Conservation (phyloP, 2,797 vertebrate species). For the Enteromius fasciolatus region DNA sequence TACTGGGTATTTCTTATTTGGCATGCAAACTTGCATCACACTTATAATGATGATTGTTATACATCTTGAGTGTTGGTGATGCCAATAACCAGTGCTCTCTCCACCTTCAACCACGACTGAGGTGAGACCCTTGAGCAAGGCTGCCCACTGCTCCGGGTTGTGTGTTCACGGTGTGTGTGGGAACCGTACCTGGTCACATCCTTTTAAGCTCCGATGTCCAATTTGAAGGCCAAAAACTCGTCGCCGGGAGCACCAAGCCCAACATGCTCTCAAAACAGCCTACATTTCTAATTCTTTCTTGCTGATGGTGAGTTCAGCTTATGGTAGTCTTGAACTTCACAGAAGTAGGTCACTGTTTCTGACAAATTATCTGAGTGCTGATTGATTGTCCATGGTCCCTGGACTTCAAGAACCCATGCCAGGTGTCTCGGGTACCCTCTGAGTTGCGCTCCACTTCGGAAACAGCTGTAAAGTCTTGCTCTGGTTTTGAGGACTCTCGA, state of each 20-base stretch:
- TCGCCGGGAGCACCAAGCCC: background rate
- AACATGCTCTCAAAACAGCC: background rate
- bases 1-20: constrained; percentile 22
- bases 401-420: background rate
- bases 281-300: background rate
- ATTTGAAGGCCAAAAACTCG: constrained; percentile 1
- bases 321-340: constrained; percentile 3
- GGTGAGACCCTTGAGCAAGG: too few relatives aligned
- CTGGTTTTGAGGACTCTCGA: background rate
- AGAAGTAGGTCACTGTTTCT: constrained; percentile 30
- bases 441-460: background rate
- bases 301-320: background rate
- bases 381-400: constrained; percentile 20
- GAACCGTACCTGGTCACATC: too few relatives aligned
- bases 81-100: too few relatives aligned
- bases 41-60: constrained; percentile 29
- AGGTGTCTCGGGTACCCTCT: background rate
- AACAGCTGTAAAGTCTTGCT: background rate
- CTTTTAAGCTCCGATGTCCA: background rate
- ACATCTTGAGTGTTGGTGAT: constrained; percentile 7
- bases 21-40: constrained; percentile 37
- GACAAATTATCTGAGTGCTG: constrained; percentile 20
- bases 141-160: too few relatives aligned
- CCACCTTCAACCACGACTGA: too few relatives aligned
- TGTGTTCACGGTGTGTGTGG: too few relatives aligned